phyloP scores from a whole-genome alignment of 2,797 vertebrate genomes.

The Mus caroli region DNA sequence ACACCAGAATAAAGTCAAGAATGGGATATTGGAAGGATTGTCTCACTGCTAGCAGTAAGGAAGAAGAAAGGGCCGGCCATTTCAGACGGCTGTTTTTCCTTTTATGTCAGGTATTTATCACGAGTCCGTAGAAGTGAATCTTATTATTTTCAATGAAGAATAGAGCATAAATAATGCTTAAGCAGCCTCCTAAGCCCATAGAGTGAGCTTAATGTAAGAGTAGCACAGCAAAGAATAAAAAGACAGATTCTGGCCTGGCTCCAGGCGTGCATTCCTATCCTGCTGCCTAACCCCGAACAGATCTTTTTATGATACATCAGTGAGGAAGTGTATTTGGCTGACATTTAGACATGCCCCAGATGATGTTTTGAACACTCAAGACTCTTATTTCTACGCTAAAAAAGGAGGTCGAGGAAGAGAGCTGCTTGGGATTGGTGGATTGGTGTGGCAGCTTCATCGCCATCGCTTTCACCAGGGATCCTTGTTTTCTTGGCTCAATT shows the following conservation, averaged over 20 bases:
- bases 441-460: background rate
- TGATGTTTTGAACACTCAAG: background rate
- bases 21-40: background rate
- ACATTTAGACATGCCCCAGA: background rate
- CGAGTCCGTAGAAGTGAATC: background rate
- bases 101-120: background rate
- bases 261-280: background rate
- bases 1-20: background rate
- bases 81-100: conserved; percentile 13
- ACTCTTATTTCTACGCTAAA: background rate
- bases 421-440: background rate
- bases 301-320: conserved; percentile 18
- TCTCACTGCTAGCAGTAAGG: background rate
- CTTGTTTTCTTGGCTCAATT: background rate
- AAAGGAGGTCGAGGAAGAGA: background rate
- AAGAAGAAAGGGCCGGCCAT: background rate
- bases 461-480: background rate
- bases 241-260: background rate
- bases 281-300: background rate
- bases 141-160: conserved; percentile 5
- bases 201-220: background rate
- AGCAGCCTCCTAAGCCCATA: background rate
- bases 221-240: background rate
- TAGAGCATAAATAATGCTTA: background rate
- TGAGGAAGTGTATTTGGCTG: background rate